These are phyloP conservation scores for Muschampia plurimacula DNA, from an alignment of 2,888 invertebrate genomes.

Conservation along the genomic window DNA sequence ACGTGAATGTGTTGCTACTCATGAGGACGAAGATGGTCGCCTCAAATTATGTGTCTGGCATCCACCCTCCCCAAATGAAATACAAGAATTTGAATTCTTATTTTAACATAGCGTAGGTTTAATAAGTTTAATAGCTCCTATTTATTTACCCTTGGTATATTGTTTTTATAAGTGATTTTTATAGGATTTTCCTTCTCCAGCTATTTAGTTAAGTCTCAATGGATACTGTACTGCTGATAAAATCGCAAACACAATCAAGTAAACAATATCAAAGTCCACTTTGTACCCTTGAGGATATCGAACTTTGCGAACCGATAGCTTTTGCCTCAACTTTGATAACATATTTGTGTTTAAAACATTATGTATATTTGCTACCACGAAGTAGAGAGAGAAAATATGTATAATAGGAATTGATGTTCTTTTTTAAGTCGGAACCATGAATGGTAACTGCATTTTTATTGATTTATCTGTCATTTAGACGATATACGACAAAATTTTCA, in stretches of 20 bases:
- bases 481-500: too few species aligned
- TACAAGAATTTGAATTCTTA: too few species aligned
- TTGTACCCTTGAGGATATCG: constrained; percentile 10
- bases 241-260: constrained; percentile 15
- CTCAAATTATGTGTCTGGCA: too few species aligned
- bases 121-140: background rate
- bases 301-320: constrained; percentile 7
- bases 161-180: background rate
- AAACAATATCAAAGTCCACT: constrained; percentile 30
- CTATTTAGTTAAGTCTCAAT: background rate
- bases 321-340: background rate
- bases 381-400: too few species aligned
- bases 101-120: background rate
- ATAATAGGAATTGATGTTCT: too few species aligned
- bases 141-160: background rate
- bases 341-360: background rate
- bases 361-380: background rate
- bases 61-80: too few species aligned
- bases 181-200: constrained; percentile 10
- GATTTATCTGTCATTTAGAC: too few species aligned
- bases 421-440: too few species aligned
- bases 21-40: too few species aligned
- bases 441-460: too few species aligned
- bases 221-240: constrained; percentile 8
- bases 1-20: too few species aligned